A percentile compares a stretch with the other conserved stretches of the same genome.
Evolutionary conservation across 2,113 vertebrate genomes (phyloP).

Genomic region (Nerophis lumbriciformis): DNA sequence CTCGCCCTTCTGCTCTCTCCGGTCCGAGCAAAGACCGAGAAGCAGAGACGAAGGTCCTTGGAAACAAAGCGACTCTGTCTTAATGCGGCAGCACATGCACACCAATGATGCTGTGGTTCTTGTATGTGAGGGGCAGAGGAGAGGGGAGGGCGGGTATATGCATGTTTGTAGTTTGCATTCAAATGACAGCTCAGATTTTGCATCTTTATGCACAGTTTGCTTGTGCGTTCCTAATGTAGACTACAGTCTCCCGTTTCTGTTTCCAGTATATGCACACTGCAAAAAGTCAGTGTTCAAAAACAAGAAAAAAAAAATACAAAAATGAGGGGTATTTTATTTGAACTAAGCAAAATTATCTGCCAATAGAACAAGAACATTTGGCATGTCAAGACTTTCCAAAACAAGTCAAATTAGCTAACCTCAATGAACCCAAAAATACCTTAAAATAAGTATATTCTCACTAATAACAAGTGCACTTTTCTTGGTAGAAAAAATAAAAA

Average conservation of each 20-base stretch:
- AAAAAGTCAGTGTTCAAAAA: too few species aligned
- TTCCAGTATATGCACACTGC: background rate
- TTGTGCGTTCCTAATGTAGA: slow-evolving; percentile 38
- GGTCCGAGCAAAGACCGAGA: slow-evolving; percentile 41
- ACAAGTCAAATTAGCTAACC: too few species aligned
- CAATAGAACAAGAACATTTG: too few species aligned
- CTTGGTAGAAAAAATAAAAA: too few species aligned
- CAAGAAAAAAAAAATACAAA: too few species aligned
- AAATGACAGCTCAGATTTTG: slow-evolving; percentile 49
- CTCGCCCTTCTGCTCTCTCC: slow-evolving; percentile 5
- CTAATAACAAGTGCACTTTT: too few species aligned
- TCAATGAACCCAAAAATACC: too few species aligned
- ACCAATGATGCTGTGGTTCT: slow-evolving; percentile 51
- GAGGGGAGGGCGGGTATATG: background rate
- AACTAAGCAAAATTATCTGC: too few species aligned
- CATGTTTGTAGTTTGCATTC: slow-evolving; percentile 57
- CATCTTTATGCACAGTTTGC: slow-evolving; percentile 41
- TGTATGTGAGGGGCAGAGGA: slow-evolving; percentile 14
- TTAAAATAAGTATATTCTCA: too few species aligned
- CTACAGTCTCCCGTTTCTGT: slow-evolving; percentile 31
- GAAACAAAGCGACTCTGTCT: slow-evolving; percentile 60
- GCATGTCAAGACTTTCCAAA: too few species aligned
- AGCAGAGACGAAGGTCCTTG: slow-evolving; percentile 50
- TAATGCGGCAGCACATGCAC: slow-evolving; percentile 50
- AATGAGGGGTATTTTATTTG: too few species aligned